These are phyloP conservation scores for Oreochromis aureus DNA, from an alignment of 2,113 vertebrate genomes.

Conservation along the genomic window DNA sequence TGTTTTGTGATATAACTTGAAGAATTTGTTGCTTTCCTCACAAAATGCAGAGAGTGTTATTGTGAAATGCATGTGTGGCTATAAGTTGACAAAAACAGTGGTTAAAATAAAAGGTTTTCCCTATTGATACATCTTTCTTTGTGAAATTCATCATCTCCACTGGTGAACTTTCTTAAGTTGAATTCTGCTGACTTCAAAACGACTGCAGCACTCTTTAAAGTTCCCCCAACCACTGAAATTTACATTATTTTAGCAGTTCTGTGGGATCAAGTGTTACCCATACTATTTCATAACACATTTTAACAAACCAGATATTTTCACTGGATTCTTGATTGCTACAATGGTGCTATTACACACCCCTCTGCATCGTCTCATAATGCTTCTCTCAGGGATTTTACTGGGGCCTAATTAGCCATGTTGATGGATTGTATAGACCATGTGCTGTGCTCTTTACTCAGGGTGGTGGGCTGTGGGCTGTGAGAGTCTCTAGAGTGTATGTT, in stretches of 20 bases:
- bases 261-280: background rate
- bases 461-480: constrained; percentile 40
- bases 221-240: background rate
- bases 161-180: background rate
- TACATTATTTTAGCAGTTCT: background rate
- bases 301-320: constrained; percentile 17
- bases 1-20: background rate
- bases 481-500: constrained; percentile 56
- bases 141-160: background rate
- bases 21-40: background rate
- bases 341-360: background rate
- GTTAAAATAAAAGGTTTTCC: background rate
- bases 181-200: background rate
- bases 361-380: constrained; percentile 37
- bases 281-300: constrained; percentile 13
- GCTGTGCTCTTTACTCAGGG: constrained; percentile 50
- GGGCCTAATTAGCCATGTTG: constrained; percentile 62
- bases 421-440: constrained; percentile 64
- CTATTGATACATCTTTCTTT: background rate
- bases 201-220: background rate
- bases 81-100: background rate
- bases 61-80: background rate
- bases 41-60: background rate
- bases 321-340: constrained; percentile 27
- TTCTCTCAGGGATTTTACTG: constrained; percentile 46